These are phyloP conservation scores for Oncorhynchus masou DNA, from an alignment of 2,113 vertebrate genomes.

Conservation along the genomic window DNA sequence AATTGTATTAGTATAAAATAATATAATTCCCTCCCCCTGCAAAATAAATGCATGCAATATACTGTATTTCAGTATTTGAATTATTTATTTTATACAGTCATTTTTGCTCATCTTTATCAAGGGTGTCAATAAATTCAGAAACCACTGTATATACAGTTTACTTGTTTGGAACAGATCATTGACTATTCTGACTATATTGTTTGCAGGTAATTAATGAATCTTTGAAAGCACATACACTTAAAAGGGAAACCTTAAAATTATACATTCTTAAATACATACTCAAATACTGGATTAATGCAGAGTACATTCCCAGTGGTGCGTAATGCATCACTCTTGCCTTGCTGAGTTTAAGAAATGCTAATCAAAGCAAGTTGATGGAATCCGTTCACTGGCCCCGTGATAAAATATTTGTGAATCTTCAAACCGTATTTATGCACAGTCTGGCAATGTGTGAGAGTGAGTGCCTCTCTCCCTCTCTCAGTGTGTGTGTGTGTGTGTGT, in stretches of 20 bases:
- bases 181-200: constrained; percentile 2
- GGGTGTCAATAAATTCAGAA: too few species aligned
- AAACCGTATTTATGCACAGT: constrained; percentile 50
- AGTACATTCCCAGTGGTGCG: constrained; percentile 50
- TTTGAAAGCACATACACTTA: constrained; percentile 28
- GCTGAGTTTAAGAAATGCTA: constrained; percentile 63
- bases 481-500: background rate
- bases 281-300: constrained; percentile 53
- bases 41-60: too few species aligned
- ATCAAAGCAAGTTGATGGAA: constrained; percentile 60
- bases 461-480: background rate
- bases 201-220: constrained; percentile 6
- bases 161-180: background rate
- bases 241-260: constrained; percentile 39
- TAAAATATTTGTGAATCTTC: constrained; percentile 62
- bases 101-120: too few species aligned
- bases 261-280: constrained; percentile 37
- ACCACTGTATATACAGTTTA: too few species aligned
- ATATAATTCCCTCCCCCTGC: too few species aligned
- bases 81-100: too few species aligned
- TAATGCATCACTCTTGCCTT: constrained; percentile 56
- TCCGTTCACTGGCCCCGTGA: constrained; percentile 43
- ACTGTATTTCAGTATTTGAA: too few species aligned
- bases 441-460: constrained; percentile 4
- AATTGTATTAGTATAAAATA: too few species aligned